Evolutionary conservation across 2,113 vertebrate species (phyloP).

Genomic region (Sclerurus mexicanus): DNA sequence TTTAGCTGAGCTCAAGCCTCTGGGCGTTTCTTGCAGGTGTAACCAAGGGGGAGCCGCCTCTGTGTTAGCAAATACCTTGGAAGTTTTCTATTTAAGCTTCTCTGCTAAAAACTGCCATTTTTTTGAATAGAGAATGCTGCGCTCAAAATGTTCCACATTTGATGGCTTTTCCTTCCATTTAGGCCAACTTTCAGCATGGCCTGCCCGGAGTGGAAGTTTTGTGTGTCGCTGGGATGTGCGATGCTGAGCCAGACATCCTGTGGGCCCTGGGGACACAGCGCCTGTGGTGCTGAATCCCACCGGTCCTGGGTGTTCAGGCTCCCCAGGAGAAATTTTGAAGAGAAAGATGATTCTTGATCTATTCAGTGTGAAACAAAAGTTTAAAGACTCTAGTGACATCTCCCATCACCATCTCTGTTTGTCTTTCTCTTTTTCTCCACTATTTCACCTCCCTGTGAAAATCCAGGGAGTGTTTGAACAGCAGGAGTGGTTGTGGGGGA

Average conservation of each 20-base stretch:
- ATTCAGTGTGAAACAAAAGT: not conserved
- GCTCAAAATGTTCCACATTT: not conserved
- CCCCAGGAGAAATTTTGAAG: not conserved
- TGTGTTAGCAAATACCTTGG: not conserved
- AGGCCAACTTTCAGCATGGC: rapidly evolving
- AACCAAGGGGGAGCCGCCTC: not conserved
- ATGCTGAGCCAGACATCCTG: rapidly evolving
- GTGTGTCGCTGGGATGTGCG: not conserved
- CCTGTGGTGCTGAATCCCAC: rapidly evolving
- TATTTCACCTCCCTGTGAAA: not conserved
- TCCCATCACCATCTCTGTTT: rapidly evolving
- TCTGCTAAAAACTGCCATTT: not conserved
- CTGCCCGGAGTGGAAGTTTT: not conserved
- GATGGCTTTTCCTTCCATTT: not conserved
- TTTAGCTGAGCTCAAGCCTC: not conserved
- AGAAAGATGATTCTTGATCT: not conserved
- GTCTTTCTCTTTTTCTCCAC: not conserved
- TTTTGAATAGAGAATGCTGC: not conserved
- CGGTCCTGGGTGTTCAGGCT: rapidly evolving
- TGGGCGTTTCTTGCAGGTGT: not conserved
- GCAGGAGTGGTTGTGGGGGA: not conserved
- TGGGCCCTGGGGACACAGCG: rapidly evolving
- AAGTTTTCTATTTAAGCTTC: not conserved
- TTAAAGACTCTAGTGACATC: rapidly evolving
- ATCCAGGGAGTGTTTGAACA: not conserved